Base-by-base conservation (phyloP, 2,113 vertebrate genomes). In the Tauraco erythrolophus region DNA sequence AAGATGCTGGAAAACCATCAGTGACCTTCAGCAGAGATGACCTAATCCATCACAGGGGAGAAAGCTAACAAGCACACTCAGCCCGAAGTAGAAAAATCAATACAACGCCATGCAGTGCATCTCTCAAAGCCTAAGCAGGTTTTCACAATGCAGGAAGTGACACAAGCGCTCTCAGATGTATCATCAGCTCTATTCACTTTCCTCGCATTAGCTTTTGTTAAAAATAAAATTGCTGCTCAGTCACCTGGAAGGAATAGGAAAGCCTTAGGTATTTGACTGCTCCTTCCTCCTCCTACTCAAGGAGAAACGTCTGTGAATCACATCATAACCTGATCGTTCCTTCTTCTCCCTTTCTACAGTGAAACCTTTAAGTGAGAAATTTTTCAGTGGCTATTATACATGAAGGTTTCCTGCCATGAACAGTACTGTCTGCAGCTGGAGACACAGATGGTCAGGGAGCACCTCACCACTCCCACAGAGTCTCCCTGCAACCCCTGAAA, bases 221-320 rank as follows among this genome's bases (percentile, higher is more conserved):
- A 84, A 91, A 90, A 89, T 80, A 90, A 89, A 92, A 81, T 51
- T 43, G 54, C 39, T 94, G 76, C 66, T 89, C 74, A 87, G 92
- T 94, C 82, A 96, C 85, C 76, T 84, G 83, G 76, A 91, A 84
- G 60, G 33, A 66, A 56, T 10, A 30, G 56, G 35, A 60, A 81
- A 83, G 60, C 43, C 43, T 68, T 31, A 30, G 71, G 62, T 41
- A 2, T 45, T 80, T 22, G 13, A 27, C 50, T 76, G n/a, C 50
- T 90, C 54, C 39, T 76, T 93, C 54, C 35, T 61, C 37, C 65
- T 85, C 23, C 69, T 72, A 21, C 31, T 91, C 60, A 43, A 51
- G 64, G 46, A 65, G 25, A 4, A 82, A 28, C 3, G 7, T 4
- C 2, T 8, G 7, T 7, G 66, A 79, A 61, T 90, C n/a, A 6